phyloP scores from a whole-genome alignment of 2,888 invertebrate species.

The Metalampra italica region DNA sequence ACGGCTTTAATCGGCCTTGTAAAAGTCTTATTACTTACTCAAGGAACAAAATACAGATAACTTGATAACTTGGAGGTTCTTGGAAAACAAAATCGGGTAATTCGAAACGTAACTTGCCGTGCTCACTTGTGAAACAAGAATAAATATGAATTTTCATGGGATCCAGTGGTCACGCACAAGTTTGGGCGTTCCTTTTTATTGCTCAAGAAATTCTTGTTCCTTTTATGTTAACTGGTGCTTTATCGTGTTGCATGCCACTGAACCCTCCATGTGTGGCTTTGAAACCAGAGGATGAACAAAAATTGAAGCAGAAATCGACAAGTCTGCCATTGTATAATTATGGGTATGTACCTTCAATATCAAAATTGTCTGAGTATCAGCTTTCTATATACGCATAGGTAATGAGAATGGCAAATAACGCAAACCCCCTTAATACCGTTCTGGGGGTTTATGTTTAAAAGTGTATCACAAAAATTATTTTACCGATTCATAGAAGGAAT shows the following conservation, averaged over 20 bases:
- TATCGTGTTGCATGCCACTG: slow-evolving; percentile 65
- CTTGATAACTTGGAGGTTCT: neutral
- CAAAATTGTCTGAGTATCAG: no score
- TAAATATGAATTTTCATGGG: slow-evolving; percentile 61
- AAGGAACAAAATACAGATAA: neutral
- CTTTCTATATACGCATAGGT: no score
- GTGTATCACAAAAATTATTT: no score
- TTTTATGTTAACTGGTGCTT: slow-evolving; percentile 64
- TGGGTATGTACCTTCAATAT: no score
- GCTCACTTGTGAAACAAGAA: slow-evolving; percentile 30
- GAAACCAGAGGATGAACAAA: slow-evolving; percentile 23
- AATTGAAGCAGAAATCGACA: no score
- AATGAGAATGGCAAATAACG: no score
- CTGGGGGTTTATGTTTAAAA: no score
- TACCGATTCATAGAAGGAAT: no score
- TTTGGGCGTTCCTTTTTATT: slow-evolving; percentile 57
- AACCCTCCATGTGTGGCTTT: slow-evolving; percentile 40
- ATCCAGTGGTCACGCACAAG: slow-evolving; percentile 58
- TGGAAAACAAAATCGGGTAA: neutral
- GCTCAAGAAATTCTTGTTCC: slow-evolving; percentile 55
- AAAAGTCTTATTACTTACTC: neutral
- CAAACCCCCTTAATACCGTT: no score
- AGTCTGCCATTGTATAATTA: no score
- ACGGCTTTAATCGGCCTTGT: neutral
- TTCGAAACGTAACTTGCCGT: neutral